Base-by-base conservation (phyloP, 2,888 invertebrate species). In the Gymnosoma rotundatum region DNA sequence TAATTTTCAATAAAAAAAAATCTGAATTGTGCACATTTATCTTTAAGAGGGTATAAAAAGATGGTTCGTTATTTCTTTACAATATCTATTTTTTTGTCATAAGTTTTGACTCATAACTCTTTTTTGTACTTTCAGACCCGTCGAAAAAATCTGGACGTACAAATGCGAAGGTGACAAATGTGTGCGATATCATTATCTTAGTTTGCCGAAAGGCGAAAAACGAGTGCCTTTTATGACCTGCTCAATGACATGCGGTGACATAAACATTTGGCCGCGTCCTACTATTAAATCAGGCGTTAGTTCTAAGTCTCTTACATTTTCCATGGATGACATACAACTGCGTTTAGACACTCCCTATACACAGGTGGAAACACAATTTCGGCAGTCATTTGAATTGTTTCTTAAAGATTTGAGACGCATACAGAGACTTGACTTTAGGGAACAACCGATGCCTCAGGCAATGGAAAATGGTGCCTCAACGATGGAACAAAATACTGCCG, bases 251-350 rank as follows among this genome's bases (percentile, higher is more conserved):
- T 97, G 97, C 91, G 96, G 96, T 36, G 92, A 92, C 72, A 89
- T 92, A 5, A 95, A 96, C 87, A 93, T 96, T 36, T 97, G 96
- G 97, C 97, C 97, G 38, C 95, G 95, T 91, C 96, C 97, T 69
- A 96, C 96, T 2, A 95, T 95, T 0, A 94, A 94, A 79, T 94
- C 95, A 42, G 93, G 94, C 85, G 93, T 96, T 32, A 95, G 95
- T 86, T 94, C 94, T 20, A 94, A 94, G 74, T 95, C 95, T 32
- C 93, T 94, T 21, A 93, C 94, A 36, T 94, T 92, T 81, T 89
- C 90, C 16, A 87, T 89, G 61, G 89, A 91, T 48, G 88, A 91
- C 86, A 88, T 92, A n/a, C 88, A 89, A 61, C 84, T 92, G 42
- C 88, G 87, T 38, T 79, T 92, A 36, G 89, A 90, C 76, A 90